Base-by-base conservation (phyloP, 2,113 vertebrate species). In the Tetrax tetrax region DNA sequence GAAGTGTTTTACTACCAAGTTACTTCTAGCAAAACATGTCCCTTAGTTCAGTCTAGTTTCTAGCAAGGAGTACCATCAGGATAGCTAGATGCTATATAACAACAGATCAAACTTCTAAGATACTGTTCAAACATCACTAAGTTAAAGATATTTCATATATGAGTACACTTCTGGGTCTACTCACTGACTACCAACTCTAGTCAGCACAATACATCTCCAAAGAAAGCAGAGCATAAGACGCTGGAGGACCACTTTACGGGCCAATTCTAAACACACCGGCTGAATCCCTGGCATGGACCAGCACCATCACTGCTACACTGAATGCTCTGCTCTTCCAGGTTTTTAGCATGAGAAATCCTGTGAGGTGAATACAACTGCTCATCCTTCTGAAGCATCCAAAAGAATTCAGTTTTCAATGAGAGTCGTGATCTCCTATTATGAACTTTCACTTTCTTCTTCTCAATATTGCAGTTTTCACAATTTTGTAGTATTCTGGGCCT, bases 371-470 rank as follows among this genome's bases (percentile, higher is more conserved):
- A 43, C 41, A 43, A 43, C 41, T 43, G 14, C 50, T 83, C 8
- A n/a, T 74, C n/a, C 75, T 63, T 43, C 84, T 33, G 25, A 93
- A 70, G 65, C 50, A 86, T 16, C 76, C 60, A 18, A 78, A 76
- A 74, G 74, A 13, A n/a, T 23, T 70, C 43, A 7, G 15, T 79
- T 89, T 91, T 35, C 80, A 78, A 14, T 21, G 23, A 50, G 22
- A 60, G 13, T 19, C 6, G 4, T n/a, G 59, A 78, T 78, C 56
- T 53, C 79, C 64, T 70, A 3, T 33, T 43, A 66, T 0, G 5
- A 93, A 74, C 81, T 91, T 96, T 95, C 81, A 84, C 83, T 95
- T 95, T 95, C 94, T 91, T 97, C 75, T 84, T 89, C 77, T 87
- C 69, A 72, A 89, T 92, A 60, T 51, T 53, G 38, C 51, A 78